Evolutionary conservation across 2,113 vertebrate species (phyloP), one percentile per base, ranked within the genome.

Genomic region (Nothoprocta pentlandii): DNA sequence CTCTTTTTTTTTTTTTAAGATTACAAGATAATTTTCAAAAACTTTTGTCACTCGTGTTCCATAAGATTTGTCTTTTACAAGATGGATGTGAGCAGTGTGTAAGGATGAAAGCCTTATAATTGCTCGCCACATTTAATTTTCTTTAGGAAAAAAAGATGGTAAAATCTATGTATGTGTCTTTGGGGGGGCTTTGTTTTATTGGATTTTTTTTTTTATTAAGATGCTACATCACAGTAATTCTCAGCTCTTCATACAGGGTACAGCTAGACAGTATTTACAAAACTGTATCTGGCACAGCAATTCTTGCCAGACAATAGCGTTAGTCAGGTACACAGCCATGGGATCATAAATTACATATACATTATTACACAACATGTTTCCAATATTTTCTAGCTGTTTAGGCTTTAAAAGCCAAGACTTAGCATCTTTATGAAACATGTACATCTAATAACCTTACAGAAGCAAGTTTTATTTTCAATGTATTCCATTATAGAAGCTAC

Each of bases 1-100:
- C 36, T 39, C 46, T 46, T 15, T 17, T 46, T 46, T 22, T 41
- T 26, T 42, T 44, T 67, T 32, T 30, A 32, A 69, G 66, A 51
- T 97, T 94, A 89, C 85, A 96, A 92, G 94, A 93, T 70, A 90
- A 94, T 80, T 96, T 95, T 87, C 42, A 87, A 95, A 97, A 94
- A 85, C 71, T 95, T 96, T 89, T 92, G 80, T 96, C 23, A 58
- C 68, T 81, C 77, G 66, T 92, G 90, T 96, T 92, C 89, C 30
- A 80, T 73, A 93, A 94, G 90, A 94, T 64, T 87, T 95, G 84
- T 71, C 94, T 96, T 94, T 53, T 69, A 78, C 79, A 94, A 87
- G 91, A 96, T 42, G 39, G 92, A 96, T 74, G 85, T 67, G 87
- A 95, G 82, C 68, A 92, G 54, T 95, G 93, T 94, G 96, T 94